These are phyloP conservation scores for Liasis olivaceus DNA, from an alignment of 2,797 vertebrate species.

Conservation along the genomic window DNA sequence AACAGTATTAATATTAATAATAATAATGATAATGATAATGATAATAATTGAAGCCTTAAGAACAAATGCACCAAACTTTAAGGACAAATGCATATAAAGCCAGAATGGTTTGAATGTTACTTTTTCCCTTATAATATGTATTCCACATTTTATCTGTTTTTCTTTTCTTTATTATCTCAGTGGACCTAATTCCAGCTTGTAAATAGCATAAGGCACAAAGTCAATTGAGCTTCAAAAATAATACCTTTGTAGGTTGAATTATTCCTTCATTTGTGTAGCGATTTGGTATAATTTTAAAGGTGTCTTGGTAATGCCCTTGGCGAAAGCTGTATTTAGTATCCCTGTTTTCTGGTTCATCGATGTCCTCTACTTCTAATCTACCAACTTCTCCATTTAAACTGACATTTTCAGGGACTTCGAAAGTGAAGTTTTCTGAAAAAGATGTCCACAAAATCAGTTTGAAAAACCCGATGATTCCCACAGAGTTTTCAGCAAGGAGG, in stretches of 20 bases:
- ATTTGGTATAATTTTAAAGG: constrained; percentile 78
- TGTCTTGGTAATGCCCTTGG: constrained; percentile 64
- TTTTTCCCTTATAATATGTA: not conserved
- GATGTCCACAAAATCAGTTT: not conserved
- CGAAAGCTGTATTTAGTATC: constrained; percentile 81
- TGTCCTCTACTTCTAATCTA: constrained; percentile 81
- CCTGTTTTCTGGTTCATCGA: constrained; percentile 88
- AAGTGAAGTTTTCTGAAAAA: constrained; percentile 74
- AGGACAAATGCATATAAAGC: too few relatives aligned
- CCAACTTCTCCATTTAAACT: constrained; percentile 78
- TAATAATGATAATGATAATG: too few relatives aligned
- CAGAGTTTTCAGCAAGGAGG: not conserved
- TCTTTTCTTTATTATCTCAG: not conserved
- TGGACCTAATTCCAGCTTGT: not conserved
- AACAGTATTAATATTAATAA: not conserved
- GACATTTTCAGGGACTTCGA: constrained; percentile 83
- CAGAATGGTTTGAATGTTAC: not conserved
- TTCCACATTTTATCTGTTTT: not conserved
- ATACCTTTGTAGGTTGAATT: constrained; percentile 86
- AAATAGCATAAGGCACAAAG: not conserved
- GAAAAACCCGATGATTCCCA: not conserved
- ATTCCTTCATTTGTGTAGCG: constrained; percentile 80
- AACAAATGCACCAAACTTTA: too few relatives aligned
- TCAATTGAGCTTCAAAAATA: not conserved
- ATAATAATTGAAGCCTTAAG: not conserved